Percentiles rank a stretch among this genome's conserved stretches.
phyloP scores from a whole-genome alignment of 2,888 invertebrate genomes.

The Troides oblongomaculatus region DNA sequence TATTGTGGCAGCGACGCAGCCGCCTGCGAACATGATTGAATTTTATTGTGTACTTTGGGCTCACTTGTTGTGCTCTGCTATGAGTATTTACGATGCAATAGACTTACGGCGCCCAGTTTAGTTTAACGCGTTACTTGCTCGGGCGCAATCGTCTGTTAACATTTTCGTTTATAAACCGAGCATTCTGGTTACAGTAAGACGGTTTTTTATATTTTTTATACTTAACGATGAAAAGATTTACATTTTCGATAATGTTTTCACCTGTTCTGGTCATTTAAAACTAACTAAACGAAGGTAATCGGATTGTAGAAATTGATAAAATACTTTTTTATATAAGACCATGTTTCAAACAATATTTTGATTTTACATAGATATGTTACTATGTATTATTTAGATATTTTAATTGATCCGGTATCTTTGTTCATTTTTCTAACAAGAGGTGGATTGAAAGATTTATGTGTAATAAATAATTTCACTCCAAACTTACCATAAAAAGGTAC shows the following conservation, averaged over 20 bases:
- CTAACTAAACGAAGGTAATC: too few species aligned
- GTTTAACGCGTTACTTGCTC: constrained; percentile 24
- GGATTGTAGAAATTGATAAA: too few species aligned
- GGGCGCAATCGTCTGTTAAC: constrained; percentile 15
- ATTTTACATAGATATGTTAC: too few species aligned
- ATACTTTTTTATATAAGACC: too few species aligned
- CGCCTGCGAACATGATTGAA: constrained; percentile 70
- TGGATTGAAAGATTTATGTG: background rate
- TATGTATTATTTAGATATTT: background rate
- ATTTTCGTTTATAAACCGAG: background rate
- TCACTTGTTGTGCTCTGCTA: constrained; percentile 44
- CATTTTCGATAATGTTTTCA: background rate
- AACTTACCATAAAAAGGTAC: constrained; percentile 14
- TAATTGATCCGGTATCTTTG: background rate
- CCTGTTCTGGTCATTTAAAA: too few species aligned
- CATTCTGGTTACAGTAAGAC: background rate
- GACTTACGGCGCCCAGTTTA: constrained; percentile 27
- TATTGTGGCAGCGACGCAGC: constrained; percentile 56
- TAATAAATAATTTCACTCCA: background rate
- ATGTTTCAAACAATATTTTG: too few species aligned
- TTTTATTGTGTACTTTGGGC: constrained; percentile 66
- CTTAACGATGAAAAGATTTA: background rate
- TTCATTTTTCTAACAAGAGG: background rate
- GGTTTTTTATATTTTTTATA: background rate
- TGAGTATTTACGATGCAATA: constrained; percentile 33